Conservation (phyloP, 2,113 vertebrate genomes). For the Rostratula benghalensis region DNA sequence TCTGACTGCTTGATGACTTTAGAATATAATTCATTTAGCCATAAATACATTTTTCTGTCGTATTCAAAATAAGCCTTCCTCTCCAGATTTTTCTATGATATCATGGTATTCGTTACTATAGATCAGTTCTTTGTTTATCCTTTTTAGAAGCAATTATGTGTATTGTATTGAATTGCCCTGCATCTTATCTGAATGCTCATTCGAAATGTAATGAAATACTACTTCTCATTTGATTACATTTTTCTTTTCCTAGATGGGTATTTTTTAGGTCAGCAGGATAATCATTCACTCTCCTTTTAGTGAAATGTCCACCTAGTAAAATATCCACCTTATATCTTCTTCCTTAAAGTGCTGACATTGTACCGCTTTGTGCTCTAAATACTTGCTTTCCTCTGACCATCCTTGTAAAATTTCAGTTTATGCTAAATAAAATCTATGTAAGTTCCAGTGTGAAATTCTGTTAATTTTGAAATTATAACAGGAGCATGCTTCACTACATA, state of each 20-base stretch:
- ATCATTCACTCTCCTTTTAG: not conserved
- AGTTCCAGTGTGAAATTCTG: slow-evolving; percentile 6
- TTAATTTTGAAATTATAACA: slow-evolving; percentile 50
- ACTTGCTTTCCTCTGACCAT: not conserved
- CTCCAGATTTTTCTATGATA: not conserved
- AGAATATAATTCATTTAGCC: not conserved
- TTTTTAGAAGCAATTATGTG: slow-evolving; percentile 17
- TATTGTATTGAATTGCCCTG: not conserved
- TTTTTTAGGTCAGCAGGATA: not conserved
- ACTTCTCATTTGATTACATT: not conserved
- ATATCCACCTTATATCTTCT: not conserved
- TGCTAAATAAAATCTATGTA: not conserved
- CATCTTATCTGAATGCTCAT: slow-evolving; percentile 7
- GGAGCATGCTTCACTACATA: slow-evolving; percentile 9
- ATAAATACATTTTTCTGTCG: not conserved
- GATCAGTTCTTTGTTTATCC: slow-evolving; percentile 18
- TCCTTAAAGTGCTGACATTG: not conserved
- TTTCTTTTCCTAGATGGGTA: slow-evolving; percentile 5
- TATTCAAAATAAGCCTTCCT: not conserved
- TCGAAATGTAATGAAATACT: slow-evolving; percentile 5
- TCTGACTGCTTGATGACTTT: not conserved
- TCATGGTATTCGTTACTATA: not conserved
- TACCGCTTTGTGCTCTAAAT: not conserved
- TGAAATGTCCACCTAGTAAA: not conserved
- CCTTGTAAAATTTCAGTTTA: not conserved